phyloP scores from a whole-genome alignment of 2,888 invertebrate species.

The Eupelmus urozonus region DNA sequence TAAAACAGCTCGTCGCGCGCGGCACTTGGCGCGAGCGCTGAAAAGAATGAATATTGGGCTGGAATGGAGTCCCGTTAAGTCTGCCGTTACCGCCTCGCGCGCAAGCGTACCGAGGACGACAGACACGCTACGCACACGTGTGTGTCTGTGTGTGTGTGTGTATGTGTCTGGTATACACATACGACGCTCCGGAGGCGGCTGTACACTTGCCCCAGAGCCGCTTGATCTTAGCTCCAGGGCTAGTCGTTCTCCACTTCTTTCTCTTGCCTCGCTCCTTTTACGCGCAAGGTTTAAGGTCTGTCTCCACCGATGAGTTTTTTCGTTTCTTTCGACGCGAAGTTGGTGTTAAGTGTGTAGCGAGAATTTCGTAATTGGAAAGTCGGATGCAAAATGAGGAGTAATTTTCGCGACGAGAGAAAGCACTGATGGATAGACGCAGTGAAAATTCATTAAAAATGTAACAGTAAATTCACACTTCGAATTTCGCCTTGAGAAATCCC shows the following conservation, averaged over 20 bases:
- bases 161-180: slow-evolving; percentile 9
- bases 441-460: too few relatives aligned
- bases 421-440: too few relatives aligned
- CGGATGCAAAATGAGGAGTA: too few relatives aligned
- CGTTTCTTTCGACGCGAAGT: too few relatives aligned
- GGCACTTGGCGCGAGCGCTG: slow-evolving; percentile 23
- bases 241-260: slow-evolving; percentile 25
- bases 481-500: too few relatives aligned
- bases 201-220: slow-evolving; percentile 48
- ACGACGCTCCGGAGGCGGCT: too few relatives aligned
- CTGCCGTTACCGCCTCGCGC: slow-evolving; percentile 77
- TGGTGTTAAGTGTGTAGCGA: too few relatives aligned
- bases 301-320: too few relatives aligned
- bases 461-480: too few relatives aligned
- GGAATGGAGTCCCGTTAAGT: slow-evolving; percentile 76
- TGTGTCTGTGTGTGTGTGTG: not conserved
- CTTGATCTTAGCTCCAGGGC: slow-evolving; percentile 24
- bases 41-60: slow-evolving; percentile 76
- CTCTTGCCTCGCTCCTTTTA: not conserved
- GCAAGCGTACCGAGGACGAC: slow-evolving; percentile 11
- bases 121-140: slow-evolving; percentile 35
- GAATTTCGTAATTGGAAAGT: too few relatives aligned
- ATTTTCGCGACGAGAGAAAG: too few relatives aligned
- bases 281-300: not conserved
- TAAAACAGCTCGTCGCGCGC: too few relatives aligned